These are phyloP conservation scores for Pagetopsis macropterus DNA, from an alignment of 2,797 vertebrate genomes.

Conservation along the genomic window DNA sequence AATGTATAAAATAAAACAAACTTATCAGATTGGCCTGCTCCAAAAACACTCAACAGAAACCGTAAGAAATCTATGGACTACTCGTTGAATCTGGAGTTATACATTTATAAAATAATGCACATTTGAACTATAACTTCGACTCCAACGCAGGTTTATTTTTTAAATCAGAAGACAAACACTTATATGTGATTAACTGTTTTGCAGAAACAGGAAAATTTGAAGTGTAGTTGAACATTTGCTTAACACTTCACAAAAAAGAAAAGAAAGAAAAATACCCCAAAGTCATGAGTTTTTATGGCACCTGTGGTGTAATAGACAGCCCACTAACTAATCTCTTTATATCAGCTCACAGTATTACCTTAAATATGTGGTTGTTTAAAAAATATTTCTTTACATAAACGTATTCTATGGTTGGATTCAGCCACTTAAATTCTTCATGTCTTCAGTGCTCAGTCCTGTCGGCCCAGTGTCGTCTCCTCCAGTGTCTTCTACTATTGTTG, in stretches of 20 bases:
- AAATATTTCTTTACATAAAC: constrained; percentile 93
- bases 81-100: constrained; percentile 48
- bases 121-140: constrained; percentile 42
- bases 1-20: constrained; percentile 81
- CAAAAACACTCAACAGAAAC: constrained; percentile 70
- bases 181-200: constrained; percentile 37
- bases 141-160: constrained; percentile 30
- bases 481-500: constrained; percentile 74
- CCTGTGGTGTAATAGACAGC: constrained; percentile 97
- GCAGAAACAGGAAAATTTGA: constrained; percentile 39
- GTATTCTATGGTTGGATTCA: constrained; percentile 87
- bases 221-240: constrained; percentile 49
- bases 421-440: constrained; percentile 70
- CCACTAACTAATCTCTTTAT: constrained; percentile 93
- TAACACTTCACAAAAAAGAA: constrained; percentile 72
- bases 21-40: constrained; percentile 64
- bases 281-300: constrained; percentile 91
- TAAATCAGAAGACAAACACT: constrained; percentile 54
- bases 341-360: constrained; percentile 97
- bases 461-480: constrained; percentile 59
- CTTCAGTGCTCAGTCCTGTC: constrained; percentile 53
- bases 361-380: constrained; percentile 94
- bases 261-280: constrained; percentile 81
- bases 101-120: constrained; percentile 63
- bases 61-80: constrained; percentile 63